Evolutionary conservation across 2,797 vertebrate genomes (phyloP), one percentile per base, ranked within the genome.

Genomic region (Acrocephalus scirpaceus): DNA sequence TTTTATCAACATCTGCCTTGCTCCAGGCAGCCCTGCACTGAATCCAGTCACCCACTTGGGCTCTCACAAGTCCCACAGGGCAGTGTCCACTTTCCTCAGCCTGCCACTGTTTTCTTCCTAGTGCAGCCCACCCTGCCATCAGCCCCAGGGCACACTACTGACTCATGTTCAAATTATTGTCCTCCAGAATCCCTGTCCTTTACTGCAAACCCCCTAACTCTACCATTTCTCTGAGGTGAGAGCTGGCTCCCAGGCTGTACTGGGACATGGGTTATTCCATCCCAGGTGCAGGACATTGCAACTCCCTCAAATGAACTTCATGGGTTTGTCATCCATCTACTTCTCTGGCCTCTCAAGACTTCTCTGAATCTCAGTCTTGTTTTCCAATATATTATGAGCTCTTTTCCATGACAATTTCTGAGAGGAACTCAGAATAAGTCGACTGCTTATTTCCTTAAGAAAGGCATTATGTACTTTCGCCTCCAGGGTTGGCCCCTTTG

Each of bases 141-240:
- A 84, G 11, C 10, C 30, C n/a, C 23, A 56, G 11, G 15, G 16
- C 11, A 58, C 21, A 4, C 11, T 58, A 22, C 7, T 80, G 25
- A 20, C 16, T 44, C 9, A 3, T 5, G 3, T 18, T 45, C 29
- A 36, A 44, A 3, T 38, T 21, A 16, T 3, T 30, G 45, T 67
- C 17, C 22, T 38, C 22, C 48, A 67, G 26, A 18, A 10, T 3
- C 3, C 9, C n/a, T 29, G 18, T 40, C 14, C 19, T 74, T 60
- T n/a, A 30, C 40, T 78, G 16, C 15, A 21, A 60, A 10, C 0
- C 7, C 4, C 4, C 2, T 13, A 70, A 1, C 17, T 42, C 11
- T 26, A 32, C 6, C 7, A 12, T 50, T 72, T 80, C 20, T 6
- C n/a, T 13, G 10, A n/a, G 34, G 14, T 0, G 3, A 47, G 26